Evolutionary conservation across 1,140 invertebrate genomes (phyloP).

Genomic region (Pogonomyrmex barbatus): DNA sequence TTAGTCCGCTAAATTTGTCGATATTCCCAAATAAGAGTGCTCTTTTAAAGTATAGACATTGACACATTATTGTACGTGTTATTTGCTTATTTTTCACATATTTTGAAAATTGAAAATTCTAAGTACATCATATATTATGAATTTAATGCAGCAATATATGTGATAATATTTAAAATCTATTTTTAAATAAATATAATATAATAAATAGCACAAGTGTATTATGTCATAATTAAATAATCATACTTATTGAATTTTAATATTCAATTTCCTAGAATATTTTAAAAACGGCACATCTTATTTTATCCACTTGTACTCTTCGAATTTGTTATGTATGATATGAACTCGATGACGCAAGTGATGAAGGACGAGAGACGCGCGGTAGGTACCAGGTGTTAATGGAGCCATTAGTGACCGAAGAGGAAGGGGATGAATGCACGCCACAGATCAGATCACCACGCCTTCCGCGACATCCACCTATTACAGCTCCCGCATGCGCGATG

Average conservation of each 20-base stretch:
- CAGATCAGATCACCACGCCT: constrained; percentile 65
- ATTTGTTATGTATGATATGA: not conserved
- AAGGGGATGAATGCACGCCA: not conserved
- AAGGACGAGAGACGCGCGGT: not conserved
- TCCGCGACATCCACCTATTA: constrained; percentile 55
- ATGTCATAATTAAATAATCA: not conserved
- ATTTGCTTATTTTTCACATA: not conserved
- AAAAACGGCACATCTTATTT: not conserved
- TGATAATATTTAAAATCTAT: not conserved
- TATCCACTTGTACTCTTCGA: not conserved
- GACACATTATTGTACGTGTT: not conserved
- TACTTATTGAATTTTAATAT: not conserved
- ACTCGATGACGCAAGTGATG: constrained; percentile 23
- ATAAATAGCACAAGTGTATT: not conserved
- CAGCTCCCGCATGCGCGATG: constrained; percentile 62
- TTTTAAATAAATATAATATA: not conserved
- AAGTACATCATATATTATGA: not conserved
- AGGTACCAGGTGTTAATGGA: constrained; percentile 12
- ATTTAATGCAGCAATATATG: not conserved
- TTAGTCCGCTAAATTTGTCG: too few species aligned
- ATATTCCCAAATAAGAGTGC: not conserved
- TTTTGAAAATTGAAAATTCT: not conserved
- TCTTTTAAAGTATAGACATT: too few species aligned
- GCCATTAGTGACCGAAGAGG: constrained; percentile 15
- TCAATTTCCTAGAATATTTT: not conserved